phyloP scores from a whole-genome alignment of 1,140 invertebrate genomes.

The Listronotus bonariensis region DNA sequence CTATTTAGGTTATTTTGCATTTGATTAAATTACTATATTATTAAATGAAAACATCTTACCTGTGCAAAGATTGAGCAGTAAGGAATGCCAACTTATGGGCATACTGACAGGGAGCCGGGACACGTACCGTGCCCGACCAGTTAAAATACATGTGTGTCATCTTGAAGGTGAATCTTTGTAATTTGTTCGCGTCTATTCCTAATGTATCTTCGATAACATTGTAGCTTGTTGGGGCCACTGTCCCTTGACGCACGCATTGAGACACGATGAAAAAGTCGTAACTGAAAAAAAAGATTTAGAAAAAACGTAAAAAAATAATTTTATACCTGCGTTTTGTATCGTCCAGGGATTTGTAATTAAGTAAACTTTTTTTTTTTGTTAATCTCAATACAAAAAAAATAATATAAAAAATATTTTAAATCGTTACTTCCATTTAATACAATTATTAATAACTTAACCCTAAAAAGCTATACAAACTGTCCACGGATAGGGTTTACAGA shows the following conservation, averaged over 20 bases:
- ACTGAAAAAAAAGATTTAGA: slow-evolving; percentile 57
- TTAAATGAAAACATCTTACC: slow-evolving; percentile 31
- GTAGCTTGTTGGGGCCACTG: slow-evolving; percentile 81
- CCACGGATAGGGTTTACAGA: too few relatives aligned
- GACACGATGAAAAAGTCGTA: slow-evolving; percentile 85
- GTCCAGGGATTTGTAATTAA: too few relatives aligned
- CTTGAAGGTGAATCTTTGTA: slow-evolving; percentile 81
- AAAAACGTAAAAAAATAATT: too few relatives aligned
- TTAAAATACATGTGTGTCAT: slow-evolving; percentile 85
- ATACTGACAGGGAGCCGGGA: slow-evolving; percentile 86
- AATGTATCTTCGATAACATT: slow-evolving; percentile 73
- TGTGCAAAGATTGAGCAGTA: slow-evolving; percentile 71
- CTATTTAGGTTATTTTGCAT: too few relatives aligned
- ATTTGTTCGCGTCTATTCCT: slow-evolving; percentile 65
- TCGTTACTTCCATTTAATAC: too few relatives aligned
- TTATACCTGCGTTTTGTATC: too few relatives aligned
- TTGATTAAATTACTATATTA: too few relatives aligned
- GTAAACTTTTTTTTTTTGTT: too few relatives aligned
- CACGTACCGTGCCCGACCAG: slow-evolving; percentile 77
- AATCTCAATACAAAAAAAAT: too few relatives aligned
- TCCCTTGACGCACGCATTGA: slow-evolving; percentile 77
- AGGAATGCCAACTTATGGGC: slow-evolving; percentile 86
- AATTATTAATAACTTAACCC: too few relatives aligned
- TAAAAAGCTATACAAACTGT: too few relatives aligned
- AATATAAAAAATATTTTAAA: too few relatives aligned